phyloP scores from a whole-genome alignment of 2,113 vertebrate genomes.

The Speoplatyrhinus poulsoni region DNA sequence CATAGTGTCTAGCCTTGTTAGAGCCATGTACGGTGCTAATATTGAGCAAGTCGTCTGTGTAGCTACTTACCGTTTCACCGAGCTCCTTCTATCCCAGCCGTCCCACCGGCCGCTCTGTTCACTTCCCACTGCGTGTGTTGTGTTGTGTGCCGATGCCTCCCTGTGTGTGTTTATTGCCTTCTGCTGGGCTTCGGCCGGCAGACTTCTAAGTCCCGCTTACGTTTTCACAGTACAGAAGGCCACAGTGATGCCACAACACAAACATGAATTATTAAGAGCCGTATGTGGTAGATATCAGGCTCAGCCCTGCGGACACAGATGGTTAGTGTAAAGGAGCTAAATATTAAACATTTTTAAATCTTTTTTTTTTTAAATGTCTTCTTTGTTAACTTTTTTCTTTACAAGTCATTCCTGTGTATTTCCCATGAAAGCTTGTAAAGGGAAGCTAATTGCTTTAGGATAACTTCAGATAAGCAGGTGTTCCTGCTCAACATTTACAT shows the following conservation, averaged over 20 bases:
- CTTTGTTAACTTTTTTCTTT: conserved; percentile 5
- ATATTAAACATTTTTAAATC: conserved; percentile 65
- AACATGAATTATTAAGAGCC: conserved; percentile 78
- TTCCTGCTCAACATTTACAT: conserved; percentile 34
- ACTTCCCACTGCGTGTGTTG: conserved; percentile 7
- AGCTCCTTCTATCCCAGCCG: conserved; percentile 18
- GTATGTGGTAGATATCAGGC: conserved; percentile 70
- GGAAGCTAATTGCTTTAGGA: conserved; percentile 20
- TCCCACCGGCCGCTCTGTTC: conserved; percentile 36
- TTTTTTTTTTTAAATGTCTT: conserved; percentile 10
- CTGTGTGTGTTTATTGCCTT: conserved; percentile 40
- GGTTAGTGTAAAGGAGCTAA: conserved; percentile 69
- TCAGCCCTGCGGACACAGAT: conserved; percentile 69
- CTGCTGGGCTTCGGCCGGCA: conserved; percentile 50
- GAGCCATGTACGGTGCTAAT: neutral
- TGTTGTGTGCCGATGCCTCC: conserved; percentile 17
- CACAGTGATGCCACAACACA: conserved; percentile 57
- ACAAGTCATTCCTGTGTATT: conserved; percentile 1
- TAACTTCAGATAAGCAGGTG: conserved; percentile 14
- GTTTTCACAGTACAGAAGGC: conserved; percentile 59
- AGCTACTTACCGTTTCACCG: conserved; percentile 4
- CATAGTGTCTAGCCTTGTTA: neutral
- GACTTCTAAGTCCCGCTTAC: conserved; percentile 60
- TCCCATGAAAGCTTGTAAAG: conserved; percentile 3
- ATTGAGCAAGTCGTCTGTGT: conserved; percentile 7